A percentile compares a stretch with the other conserved stretches of the same genome.
phyloP scores from a whole-genome alignment of 2,888 invertebrate species.

The Vannuccia rotundouncinata region DNA sequence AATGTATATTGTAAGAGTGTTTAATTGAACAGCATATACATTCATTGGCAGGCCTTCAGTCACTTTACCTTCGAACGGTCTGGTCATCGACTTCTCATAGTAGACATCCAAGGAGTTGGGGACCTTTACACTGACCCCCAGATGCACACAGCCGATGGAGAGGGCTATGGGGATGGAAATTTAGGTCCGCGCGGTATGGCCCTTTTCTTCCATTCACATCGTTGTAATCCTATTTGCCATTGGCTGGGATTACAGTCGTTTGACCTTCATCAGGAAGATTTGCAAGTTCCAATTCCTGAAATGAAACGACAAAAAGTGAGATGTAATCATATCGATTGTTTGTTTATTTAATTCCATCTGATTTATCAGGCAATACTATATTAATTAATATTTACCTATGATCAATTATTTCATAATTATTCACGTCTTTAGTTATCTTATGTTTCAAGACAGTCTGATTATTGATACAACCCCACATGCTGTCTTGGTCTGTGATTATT shows the following conservation, averaged over 20 bases:
- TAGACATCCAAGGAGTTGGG: constrained; percentile 62
- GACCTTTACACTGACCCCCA: constrained; percentile 63
- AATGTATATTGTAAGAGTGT: no score
- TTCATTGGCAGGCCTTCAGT: constrained; percentile 58
- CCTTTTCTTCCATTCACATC: constrained; percentile 61
- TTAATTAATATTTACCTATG: no score
- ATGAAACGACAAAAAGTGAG: no score
- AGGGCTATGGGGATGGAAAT: constrained; percentile 61
- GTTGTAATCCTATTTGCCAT: constrained; percentile 60
- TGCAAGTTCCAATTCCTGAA: no score
- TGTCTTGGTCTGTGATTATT: no score
- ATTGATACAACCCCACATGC: no score
- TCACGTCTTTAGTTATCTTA: no score
- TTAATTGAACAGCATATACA: neutral
- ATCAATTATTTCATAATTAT: no score
- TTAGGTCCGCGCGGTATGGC: constrained; percentile 62
- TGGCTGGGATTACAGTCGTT: constrained; percentile 59
- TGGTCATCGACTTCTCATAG: constrained; percentile 62
- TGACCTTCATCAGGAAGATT: constrained; percentile 52
- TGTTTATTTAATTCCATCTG: no score
- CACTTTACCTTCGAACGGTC: constrained; percentile 63
- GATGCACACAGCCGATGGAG: constrained; percentile 60
- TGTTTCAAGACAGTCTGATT: no score
- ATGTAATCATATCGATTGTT: no score
- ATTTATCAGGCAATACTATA: no score